Conservation (phyloP, 2,797 vertebrate genomes). For the Eupleurogrammus muticus region DNA sequence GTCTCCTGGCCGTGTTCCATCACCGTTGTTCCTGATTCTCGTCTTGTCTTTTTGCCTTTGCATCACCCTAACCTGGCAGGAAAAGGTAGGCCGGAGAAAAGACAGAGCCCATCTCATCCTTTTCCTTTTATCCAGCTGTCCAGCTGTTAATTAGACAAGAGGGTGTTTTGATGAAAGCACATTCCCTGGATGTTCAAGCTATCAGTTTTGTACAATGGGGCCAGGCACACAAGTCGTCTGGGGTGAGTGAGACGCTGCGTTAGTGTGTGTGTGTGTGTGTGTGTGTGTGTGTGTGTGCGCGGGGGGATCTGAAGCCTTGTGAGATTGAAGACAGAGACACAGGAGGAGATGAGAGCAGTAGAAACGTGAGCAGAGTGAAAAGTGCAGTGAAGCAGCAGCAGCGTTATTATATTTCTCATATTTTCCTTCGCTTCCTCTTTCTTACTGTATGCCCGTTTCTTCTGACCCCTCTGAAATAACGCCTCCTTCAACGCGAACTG, state of each 20-base stretch:
- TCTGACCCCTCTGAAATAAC: not conserved
- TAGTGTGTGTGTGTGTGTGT: conserved; percentile 17
- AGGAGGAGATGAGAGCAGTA: conserved; percentile 24
- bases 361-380: conserved; percentile 47
- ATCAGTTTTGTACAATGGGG: conserved; percentile 71
- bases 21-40: not conserved
- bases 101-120: conserved; percentile 25
- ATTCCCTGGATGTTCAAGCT: conserved; percentile 79
- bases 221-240: conserved; percentile 52
- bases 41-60: conserved; percentile 14
- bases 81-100: conserved; percentile 19
- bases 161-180: conserved; percentile 75
- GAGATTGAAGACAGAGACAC: conserved; percentile 67
- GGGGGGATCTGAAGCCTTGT: conserved; percentile 57
- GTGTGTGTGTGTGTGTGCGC: conserved; percentile 18
- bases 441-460: not conserved
- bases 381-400: conserved; percentile 18
- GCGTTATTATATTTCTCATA: conserved; percentile 22
- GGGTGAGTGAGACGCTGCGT: conserved; percentile 61
- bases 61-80: conserved; percentile 8
- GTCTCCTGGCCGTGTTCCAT: not conserved
- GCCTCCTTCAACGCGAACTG: conserved; percentile 14
- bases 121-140: conserved; percentile 44
- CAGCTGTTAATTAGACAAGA: conserved; percentile 65
- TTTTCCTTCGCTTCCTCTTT: conserved; percentile 13